Conservation (phyloP, 2,113 vertebrate genomes). For the Ictidomys tridecemlineatus region DNA sequence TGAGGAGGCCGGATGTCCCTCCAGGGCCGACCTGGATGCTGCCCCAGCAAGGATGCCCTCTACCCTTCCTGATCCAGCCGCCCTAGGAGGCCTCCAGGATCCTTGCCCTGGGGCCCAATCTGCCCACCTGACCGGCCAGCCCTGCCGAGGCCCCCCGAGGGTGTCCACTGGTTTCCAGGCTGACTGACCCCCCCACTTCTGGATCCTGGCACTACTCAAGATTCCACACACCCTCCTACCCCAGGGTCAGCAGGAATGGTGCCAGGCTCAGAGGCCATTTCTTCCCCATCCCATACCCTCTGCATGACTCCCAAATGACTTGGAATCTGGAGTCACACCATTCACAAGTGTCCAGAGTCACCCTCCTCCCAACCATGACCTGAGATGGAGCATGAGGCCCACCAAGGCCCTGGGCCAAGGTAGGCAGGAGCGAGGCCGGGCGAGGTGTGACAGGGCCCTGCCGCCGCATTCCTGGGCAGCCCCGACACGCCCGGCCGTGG, state of each 20-base stretch:
- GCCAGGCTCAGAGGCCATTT: not conserved
- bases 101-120: too few relatives aligned
- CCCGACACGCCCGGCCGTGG: not conserved
- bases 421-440: not conserved
- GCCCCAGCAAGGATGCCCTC: not conserved
- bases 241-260: not conserved
- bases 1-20: not conserved
- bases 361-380: not conserved
- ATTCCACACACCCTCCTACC: not conserved
- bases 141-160: not conserved
- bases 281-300: accelerated
- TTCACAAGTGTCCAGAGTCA: not conserved
- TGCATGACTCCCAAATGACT: accelerated
- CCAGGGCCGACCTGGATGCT: accelerated
- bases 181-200: too few relatives aligned
- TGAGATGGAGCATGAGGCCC: not conserved
- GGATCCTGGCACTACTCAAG: accelerated
- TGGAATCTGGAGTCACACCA: not conserved
- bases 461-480: not conserved
- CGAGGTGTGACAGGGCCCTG: not conserved
- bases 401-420: not conserved
- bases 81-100: not conserved
- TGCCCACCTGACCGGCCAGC: not conserved
- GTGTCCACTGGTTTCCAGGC: not conserved
- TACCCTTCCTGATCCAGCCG: accelerated